Conservation (phyloP, 2,888 invertebrate species). For the Andrena marginata region DNA sequence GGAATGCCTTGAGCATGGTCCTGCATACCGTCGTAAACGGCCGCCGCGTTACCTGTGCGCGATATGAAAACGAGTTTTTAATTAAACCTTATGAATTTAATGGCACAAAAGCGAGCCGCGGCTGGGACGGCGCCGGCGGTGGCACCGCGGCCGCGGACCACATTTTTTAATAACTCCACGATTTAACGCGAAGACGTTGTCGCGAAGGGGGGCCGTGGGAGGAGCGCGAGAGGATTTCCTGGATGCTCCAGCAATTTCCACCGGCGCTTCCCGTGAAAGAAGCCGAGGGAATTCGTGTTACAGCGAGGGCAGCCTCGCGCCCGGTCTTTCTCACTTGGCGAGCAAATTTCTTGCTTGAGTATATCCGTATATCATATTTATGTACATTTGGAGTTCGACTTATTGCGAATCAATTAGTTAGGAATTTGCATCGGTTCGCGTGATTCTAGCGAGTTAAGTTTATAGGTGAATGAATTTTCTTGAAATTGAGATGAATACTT, state of each 20-base stretch:
- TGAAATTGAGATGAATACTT: too few species aligned
- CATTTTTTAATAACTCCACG: constrained; percentile 26
- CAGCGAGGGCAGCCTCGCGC: neutral
- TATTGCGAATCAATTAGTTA: too few species aligned
- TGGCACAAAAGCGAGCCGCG: constrained; percentile 32
- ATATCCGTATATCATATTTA: too few species aligned
- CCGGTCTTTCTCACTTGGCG: neutral
- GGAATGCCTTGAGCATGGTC: constrained; percentile 24
- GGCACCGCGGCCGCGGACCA: constrained; percentile 1
- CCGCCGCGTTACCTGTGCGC: constrained; percentile 24
- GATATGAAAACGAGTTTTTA: constrained; percentile 59
- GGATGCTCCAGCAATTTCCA: neutral
- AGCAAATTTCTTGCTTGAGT: neutral
- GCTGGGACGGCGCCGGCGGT: neutral
- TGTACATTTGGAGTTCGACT: too few species aligned
- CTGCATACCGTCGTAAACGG: constrained; percentile 36
- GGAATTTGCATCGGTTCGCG: too few species aligned
- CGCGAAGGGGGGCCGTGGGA: neutral
- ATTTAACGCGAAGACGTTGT: constrained; percentile 11
- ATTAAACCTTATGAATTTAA: constrained; percentile 64
- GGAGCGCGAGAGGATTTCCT: constrained; percentile 2
- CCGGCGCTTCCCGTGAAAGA: neutral
- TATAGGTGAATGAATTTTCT: too few species aligned
- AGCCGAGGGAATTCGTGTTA: neutral
- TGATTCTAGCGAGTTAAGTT: too few species aligned